phyloP scores from a whole-genome alignment of 1,140 invertebrate genomes.

The Trichonephila inaurata region DNA sequence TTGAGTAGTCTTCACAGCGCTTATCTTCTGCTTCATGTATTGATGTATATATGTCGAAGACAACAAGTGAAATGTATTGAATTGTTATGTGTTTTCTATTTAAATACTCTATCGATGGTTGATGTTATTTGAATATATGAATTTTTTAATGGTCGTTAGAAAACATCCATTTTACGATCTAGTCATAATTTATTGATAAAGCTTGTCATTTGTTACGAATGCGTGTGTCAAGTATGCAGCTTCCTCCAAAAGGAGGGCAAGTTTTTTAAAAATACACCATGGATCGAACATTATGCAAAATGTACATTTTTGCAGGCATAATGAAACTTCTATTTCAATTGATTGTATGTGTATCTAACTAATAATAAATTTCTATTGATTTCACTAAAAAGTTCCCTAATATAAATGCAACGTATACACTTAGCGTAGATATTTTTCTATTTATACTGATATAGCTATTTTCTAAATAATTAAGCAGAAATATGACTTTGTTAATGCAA shows the following conservation, averaged over 20 bases:
- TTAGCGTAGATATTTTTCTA: no score
- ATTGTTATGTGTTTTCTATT: conserved; percentile 19
- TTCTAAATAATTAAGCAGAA: no score
- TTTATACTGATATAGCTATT: no score
- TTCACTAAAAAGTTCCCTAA: no score
- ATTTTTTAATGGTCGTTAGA: not conserved
- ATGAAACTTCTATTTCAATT: no score
- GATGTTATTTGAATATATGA: conserved; percentile 25
- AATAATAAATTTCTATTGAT: no score
- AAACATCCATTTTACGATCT: conserved; percentile 28
- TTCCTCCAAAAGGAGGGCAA: not conserved
- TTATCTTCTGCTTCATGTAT: no score
- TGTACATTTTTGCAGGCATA: not conserved
- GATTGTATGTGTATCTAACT: no score
- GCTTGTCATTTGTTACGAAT: not conserved
- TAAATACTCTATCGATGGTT: conserved; percentile 43
- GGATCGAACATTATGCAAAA: conserved; percentile 4
- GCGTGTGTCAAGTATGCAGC: not conserved
- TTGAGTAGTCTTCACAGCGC: no score
- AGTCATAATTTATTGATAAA: conserved; percentile 18
- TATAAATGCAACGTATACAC: no score
- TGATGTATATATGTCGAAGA: no score
- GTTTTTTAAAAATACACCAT: not conserved
- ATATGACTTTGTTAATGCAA: no score
- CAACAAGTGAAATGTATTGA: not conserved